Conservation (phyloP, 2,113 vertebrate genomes). For the Jaculus jaculus region DNA sequence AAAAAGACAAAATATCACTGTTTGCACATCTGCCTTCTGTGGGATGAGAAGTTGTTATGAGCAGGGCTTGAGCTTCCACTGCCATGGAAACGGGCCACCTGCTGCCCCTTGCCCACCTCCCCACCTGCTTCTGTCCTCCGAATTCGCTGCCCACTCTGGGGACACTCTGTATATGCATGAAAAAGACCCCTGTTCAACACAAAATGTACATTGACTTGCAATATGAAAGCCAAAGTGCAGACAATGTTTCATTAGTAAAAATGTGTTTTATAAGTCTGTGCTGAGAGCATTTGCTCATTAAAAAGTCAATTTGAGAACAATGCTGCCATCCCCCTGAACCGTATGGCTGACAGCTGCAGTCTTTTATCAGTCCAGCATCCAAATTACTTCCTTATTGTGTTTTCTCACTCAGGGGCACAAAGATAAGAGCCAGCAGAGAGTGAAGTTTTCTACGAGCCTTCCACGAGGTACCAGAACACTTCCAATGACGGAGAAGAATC, state of each 20-base stretch:
- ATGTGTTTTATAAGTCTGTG: slow-evolving; percentile 22
- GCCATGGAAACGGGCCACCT: too few species aligned
- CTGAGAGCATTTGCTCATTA: slow-evolving; percentile 30
- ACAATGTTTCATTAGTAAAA: not conserved
- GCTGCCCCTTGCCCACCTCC: not conserved
- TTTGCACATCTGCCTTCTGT: not conserved
- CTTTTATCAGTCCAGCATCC: not conserved
- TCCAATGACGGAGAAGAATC: not conserved
- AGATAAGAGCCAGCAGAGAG: not conserved
- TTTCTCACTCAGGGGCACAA: not conserved
- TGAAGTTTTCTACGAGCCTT: not conserved
- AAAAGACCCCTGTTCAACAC: not conserved
- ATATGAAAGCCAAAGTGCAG: not conserved
- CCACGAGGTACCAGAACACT: not conserved
- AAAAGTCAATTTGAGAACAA: not conserved
- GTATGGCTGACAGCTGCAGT: not conserved
- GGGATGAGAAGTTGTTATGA: not conserved
- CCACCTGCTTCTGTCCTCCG: not conserved
- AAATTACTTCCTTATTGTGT: not conserved
- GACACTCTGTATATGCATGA: not conserved
- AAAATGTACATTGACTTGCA: not conserved
- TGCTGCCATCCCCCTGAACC: not conserved
- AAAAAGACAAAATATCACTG: not conserved
- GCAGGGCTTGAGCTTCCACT: not conserved
- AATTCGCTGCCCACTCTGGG: not conserved